phyloP scores from a whole-genome alignment of 1,140 invertebrate species.

The Drepana arcuata region DNA sequence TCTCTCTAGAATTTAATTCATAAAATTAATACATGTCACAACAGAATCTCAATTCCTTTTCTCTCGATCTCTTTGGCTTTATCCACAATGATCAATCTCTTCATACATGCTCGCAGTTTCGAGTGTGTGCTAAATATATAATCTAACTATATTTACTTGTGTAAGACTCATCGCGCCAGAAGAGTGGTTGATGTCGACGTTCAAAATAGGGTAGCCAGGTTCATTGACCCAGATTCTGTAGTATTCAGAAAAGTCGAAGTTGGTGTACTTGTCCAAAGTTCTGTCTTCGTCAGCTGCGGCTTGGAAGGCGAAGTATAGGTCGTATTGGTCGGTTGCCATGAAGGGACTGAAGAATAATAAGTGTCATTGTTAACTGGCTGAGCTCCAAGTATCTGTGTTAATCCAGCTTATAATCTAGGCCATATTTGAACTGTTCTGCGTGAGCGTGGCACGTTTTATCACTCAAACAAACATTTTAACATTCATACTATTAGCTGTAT shows the following conservation, averaged over 20 bases:
- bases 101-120: too few species aligned
- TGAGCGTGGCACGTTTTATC: too few species aligned
- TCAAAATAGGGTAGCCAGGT: constrained; percentile 82
- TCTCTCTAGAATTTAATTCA: too few species aligned
- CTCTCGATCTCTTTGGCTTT: too few species aligned
- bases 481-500: too few species aligned
- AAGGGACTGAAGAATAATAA: constrained; percentile 70
- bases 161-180: constrained; percentile 52
- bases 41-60: too few species aligned
- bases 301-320: constrained; percentile 76
- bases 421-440: too few species aligned
- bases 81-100: too few species aligned
- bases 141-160: constrained; percentile 48
- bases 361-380: too few species aligned
- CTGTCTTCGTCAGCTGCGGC: constrained; percentile 54
- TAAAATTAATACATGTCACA: constrained; percentile 4
- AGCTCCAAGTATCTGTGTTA: too few species aligned
- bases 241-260: constrained; percentile 44
- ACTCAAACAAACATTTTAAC: too few species aligned
- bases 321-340: constrained; percentile 72
- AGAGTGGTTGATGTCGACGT: constrained; percentile 64
- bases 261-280: constrained; percentile 27
- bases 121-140: not conserved
- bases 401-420: too few species aligned
- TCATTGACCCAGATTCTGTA: constrained; percentile 75